Evolutionary conservation across 2,113 vertebrate species (phyloP).

Genomic region (Notarius lentiginosus): DNA sequence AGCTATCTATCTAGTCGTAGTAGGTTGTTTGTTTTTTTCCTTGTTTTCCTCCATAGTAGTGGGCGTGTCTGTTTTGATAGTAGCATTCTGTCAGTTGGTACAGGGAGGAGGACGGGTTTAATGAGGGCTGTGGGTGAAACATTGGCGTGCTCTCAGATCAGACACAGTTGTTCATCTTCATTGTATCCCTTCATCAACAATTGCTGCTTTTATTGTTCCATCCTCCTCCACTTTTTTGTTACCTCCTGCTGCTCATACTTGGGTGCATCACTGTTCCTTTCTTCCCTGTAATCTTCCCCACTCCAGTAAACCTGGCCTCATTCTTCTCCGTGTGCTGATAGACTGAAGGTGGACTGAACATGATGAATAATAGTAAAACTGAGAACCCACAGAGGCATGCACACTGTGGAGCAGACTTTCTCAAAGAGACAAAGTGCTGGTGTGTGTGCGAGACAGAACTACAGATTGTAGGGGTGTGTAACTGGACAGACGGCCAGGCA

Average conservation of each 20-base stretch:
- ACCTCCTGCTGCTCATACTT: background rate
- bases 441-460: background rate
- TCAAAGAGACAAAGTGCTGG: slow-evolving; percentile 16
- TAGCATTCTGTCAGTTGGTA: slow-evolving; percentile 14
- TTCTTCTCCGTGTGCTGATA: slow-evolving; percentile 35
- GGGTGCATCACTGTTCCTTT: slow-evolving; percentile 18
- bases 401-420: background rate
- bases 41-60: background rate
- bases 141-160: background rate
- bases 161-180: background rate
- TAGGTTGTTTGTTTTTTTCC: background rate
- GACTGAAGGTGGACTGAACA: slow-evolving; percentile 5
- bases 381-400: background rate
- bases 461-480: background rate
- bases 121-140: slow-evolving; percentile 11
- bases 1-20: background rate
- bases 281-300: slow-evolving; percentile 21
- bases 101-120: background rate
- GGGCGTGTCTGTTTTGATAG: background rate
- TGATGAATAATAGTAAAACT: slow-evolving; percentile 22
- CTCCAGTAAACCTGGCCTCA: slow-evolving; percentile 31
- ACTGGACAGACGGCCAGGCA: slow-evolving; percentile 20
- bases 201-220: background rate
- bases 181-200: background rate
- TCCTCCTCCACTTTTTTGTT: background rate